Evolutionary conservation across 1,140 invertebrate genomes (phyloP).

Genomic region (Eufriesea mexicana): DNA sequence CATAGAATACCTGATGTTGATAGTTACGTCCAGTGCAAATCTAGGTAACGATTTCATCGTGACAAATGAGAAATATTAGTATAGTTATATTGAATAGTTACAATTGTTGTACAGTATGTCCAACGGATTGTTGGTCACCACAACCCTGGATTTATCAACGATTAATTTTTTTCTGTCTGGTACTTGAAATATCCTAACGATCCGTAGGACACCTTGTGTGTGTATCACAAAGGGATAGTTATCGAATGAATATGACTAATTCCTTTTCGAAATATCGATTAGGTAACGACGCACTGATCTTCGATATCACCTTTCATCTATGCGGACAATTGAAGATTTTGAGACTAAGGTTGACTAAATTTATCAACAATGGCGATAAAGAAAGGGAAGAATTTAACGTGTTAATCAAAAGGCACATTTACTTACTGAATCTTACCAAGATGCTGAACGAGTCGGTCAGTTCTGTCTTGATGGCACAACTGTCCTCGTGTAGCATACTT

Average conservation of each 20-base stretch:
- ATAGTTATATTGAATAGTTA: too few species aligned
- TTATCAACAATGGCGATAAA: not conserved
- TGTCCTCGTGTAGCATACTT: constrained; percentile 47
- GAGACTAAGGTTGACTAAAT: constrained; percentile 14
- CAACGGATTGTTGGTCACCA: too few species aligned
- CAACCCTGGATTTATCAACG: too few species aligned
- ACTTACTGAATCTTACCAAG: constrained; percentile 28
- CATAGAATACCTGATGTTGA: not conserved
- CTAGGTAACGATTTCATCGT: constrained; percentile 34
- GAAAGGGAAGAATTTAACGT: not conserved
- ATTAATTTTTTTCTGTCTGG: too few species aligned
- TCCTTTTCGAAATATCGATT: too few species aligned
- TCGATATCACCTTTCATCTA: constrained; percentile 50
- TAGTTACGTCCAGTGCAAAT: constrained; percentile 19
- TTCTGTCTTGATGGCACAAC: constrained; percentile 29
- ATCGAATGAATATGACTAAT: too few species aligned
- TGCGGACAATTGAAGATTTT: constrained; percentile 54
- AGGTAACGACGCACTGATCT: constrained; percentile 54
- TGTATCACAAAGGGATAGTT: too few species aligned
- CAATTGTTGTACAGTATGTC: too few species aligned
- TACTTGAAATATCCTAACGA: too few species aligned
- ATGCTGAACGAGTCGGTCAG: constrained; percentile 28
- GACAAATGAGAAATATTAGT: not conserved
- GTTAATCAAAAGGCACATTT: constrained; percentile 23
- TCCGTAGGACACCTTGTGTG: too few species aligned